Conservation (phyloP, 2,888 invertebrate genomes). For the Brenthis hecate region DNA sequence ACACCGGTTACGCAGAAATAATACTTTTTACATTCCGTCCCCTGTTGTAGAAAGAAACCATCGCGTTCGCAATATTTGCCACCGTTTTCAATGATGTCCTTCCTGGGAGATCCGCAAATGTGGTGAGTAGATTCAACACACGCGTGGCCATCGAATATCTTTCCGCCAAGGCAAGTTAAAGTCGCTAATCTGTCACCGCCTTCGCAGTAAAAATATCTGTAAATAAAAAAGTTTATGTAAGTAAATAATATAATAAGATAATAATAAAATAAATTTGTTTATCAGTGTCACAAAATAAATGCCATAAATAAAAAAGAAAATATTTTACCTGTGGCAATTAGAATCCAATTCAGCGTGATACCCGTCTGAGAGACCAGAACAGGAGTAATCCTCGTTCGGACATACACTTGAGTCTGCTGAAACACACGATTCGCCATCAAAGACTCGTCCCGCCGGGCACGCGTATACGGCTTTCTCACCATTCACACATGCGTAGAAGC, state of each 20-base stretch:
- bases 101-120: conserved; percentile 65
- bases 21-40: conserved; percentile 77
- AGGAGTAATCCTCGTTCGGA: conserved; percentile 68
- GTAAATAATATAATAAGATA: no score
- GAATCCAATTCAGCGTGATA: conserved; percentile 81
- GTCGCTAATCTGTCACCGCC: conserved; percentile 80
- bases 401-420: conserved; percentile 60
- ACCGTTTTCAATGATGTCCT: conserved; percentile 51
- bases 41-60: conserved; percentile 81
- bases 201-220: conserved; percentile 82
- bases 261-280: not conserved
- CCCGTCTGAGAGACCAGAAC: conserved; percentile 77
- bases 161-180: conserved; percentile 79
- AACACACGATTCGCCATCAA: conserved; percentile 83
- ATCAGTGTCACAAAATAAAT: not conserved
- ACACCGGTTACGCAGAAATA: conserved; percentile 81
- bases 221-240: conserved; percentile 66
- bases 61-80: conserved; percentile 66
- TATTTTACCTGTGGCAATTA: conserved; percentile 72
- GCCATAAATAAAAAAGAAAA: not conserved
- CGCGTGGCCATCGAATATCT: conserved; percentile 82
- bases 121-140: conserved; percentile 73
- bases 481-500: conserved; percentile 81
- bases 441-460: conserved; percentile 76
- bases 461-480: conserved; percentile 83